Base-by-base conservation (phyloP, 1,140 invertebrate species). In the Asbolus verrucosus region DNA sequence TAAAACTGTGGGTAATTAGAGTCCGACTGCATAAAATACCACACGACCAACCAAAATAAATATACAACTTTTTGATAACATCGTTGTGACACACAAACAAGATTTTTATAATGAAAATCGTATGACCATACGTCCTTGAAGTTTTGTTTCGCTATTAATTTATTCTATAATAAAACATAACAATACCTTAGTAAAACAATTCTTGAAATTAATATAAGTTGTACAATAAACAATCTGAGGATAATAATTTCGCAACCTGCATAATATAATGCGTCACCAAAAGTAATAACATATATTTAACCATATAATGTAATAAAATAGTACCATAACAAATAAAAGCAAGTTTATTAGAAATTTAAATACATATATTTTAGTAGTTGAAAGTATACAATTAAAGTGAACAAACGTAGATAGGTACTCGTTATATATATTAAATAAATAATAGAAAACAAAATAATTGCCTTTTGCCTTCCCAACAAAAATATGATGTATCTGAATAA, bases 351-450 rank as follows among this genome's bases (percentile, higher is more conserved):
- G 69, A 66, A 67, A 59, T 71, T 60, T 41, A 67, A 71, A 71
- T 71, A 33, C 27, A 71, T 70, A 65, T 71, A 43, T 60, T 71
- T 71, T 30, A 31, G 0, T 15, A 46, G 39, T 61, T 62, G 63
- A 71, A 71, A 71, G 69, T 71, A 66, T 67, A 43, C 36, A 71
- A 71, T 71, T 71, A 71, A 59, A 19, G 24, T 13, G 36, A 66
- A 36, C 14, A 19, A 21, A 67, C 69, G 27, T 71, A 62, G 33
- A 16, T 61, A 61, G 18, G 5, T 33, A 61, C 15, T 18, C 31
- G 11, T n/a, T 38, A 63, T 38, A 39, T 16, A 8, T 60, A 36
- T 60, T 59, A 68, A 60, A 68, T 68, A 68, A 68, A 68, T 59
- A 68, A 21, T 60, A 68, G 59, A 68, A 59, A 68, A 54, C 46